Percentiles rank a stretch among this genome's conserved stretches.
Conservation (phyloP, 2,888 invertebrate genomes). For the Amblyjoppa proteus region DNA sequence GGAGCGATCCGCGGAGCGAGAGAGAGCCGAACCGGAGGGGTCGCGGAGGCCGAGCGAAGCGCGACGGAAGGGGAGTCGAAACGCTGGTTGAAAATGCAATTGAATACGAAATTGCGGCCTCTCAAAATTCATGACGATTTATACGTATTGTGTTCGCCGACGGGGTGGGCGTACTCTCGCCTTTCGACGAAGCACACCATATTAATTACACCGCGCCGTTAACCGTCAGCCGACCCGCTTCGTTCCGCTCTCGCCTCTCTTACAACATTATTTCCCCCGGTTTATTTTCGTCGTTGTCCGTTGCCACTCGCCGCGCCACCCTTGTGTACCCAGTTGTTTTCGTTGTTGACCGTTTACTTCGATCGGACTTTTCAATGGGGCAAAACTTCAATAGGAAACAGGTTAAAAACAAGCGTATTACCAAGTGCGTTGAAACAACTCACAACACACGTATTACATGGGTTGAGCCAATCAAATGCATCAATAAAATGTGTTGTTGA, state of each 20-base stretch:
- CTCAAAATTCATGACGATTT: conserved; percentile 82
- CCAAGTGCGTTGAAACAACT: no score
- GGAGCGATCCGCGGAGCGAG: background rate
- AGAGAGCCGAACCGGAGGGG: conserved; percentile 17
- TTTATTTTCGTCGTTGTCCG: conserved; percentile 38
- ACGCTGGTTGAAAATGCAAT: conserved; percentile 75
- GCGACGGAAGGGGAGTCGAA: conserved; percentile 59
- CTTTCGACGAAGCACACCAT: conserved; percentile 72
- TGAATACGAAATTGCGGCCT: conserved; percentile 79
- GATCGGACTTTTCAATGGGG: background rate
- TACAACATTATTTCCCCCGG: conserved; percentile 42
- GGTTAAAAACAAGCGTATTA: background rate
- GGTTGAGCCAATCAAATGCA: background rate
- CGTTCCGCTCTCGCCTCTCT: conserved; percentile 25
- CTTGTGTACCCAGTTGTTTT: background rate
- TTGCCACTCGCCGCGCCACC: conserved; percentile 2
- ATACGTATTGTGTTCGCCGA: conserved; percentile 78
- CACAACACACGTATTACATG: background rate
- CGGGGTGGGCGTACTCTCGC: conserved; percentile 76
- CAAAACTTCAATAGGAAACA: conserved; percentile 2
- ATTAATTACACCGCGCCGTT: conserved; percentile 76
- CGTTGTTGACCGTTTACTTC: conserved; percentile 29
- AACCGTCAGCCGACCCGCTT: conserved; percentile 55
- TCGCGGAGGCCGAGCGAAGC: conserved; percentile 62
- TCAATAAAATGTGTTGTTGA: background rate